Evolutionary conservation across 1,140 invertebrate genomes (phyloP).

Genomic region (Cheumatopsyche charites): DNA sequence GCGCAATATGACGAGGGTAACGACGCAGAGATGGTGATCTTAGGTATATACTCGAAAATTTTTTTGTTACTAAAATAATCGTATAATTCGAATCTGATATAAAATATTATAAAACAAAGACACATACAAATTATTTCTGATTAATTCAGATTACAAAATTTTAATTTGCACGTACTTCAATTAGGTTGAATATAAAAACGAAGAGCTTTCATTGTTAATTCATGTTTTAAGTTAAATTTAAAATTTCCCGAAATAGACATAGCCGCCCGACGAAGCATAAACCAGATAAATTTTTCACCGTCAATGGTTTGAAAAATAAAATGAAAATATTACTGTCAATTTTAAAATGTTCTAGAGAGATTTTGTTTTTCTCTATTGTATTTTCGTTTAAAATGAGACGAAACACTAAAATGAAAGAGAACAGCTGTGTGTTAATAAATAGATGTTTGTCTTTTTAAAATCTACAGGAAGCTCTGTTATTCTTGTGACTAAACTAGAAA

Average conservation of each 20-base stretch:
- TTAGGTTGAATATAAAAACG: too few species aligned
- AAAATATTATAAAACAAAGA: too few species aligned
- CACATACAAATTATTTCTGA: too few species aligned
- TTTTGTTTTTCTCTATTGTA: background rate
- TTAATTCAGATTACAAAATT: too few species aligned
- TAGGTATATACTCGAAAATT: background rate
- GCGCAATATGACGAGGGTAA: too few species aligned
- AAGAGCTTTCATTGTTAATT: too few species aligned
- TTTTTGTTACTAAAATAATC: too few species aligned
- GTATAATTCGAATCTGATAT: too few species aligned
- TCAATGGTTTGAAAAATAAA: slow-evolving; percentile 1
- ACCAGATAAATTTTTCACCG: slow-evolving; percentile 3
- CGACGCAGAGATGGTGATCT: background rate
- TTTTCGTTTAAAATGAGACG: background rate
- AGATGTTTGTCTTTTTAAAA: slow-evolving; percentile 12
- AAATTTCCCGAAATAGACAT: slow-evolving; percentile 10
- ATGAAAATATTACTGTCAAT: background rate
- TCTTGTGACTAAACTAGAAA: too few species aligned
- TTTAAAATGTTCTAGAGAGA: background rate
- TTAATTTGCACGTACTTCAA: too few species aligned
- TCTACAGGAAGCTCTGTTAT: too few species aligned
- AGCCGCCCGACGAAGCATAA: slow-evolving; percentile 8
- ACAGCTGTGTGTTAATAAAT: slow-evolving; percentile 14
- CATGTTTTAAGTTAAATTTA: too few species aligned
- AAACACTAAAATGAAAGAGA: background rate